These are phyloP conservation scores for Lasioglossum vierecki DNA, from an alignment of 2,888 invertebrate species.

Conservation along the genomic window DNA sequence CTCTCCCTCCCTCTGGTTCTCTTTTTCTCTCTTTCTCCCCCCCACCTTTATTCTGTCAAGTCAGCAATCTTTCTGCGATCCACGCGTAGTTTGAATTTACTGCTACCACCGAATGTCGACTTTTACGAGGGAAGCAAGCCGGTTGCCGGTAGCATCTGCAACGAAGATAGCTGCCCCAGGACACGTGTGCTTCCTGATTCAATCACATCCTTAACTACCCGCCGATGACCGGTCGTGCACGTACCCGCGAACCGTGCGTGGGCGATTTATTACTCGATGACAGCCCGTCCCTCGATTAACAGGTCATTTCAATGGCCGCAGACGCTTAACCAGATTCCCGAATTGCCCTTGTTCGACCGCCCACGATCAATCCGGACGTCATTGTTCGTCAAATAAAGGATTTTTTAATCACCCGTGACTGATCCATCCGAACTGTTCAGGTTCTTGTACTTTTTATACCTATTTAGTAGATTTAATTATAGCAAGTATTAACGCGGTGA, in stretches of 20 bases:
- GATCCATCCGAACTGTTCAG: neutral
- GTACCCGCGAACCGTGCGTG: slow-evolving; percentile 30
- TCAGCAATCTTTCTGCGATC: slow-evolving; percentile 62
- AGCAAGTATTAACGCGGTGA: neutral
- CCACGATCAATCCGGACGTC: slow-evolving; percentile 15
- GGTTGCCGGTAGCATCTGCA: slow-evolving; percentile 9
- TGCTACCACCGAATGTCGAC: slow-evolving; percentile 41
- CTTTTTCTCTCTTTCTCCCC: neutral
- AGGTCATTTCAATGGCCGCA: slow-evolving; percentile 36
- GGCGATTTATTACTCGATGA: slow-evolving; percentile 56
- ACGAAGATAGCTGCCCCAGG: neutral
- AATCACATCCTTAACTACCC: slow-evolving; percentile 70
- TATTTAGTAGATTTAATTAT: too few species aligned
- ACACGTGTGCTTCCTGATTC: slow-evolving; percentile 61
- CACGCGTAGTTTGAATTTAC: slow-evolving; percentile 61
- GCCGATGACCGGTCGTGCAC: slow-evolving; percentile 61
- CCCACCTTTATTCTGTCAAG: slow-evolving; percentile 33
- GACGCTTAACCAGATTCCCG: slow-evolving; percentile 40
- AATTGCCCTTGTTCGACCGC: slow-evolving; percentile 8
- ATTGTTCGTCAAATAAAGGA: neutral
- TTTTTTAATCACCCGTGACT: neutral
- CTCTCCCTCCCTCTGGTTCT: neutral
- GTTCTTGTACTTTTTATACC: neutral
- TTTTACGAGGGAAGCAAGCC: slow-evolving; percentile 57
- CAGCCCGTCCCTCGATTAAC: slow-evolving; percentile 50